Conservation (phyloP, 2,888 invertebrate genomes). For the Rotaria magnacalcarata region DNA sequence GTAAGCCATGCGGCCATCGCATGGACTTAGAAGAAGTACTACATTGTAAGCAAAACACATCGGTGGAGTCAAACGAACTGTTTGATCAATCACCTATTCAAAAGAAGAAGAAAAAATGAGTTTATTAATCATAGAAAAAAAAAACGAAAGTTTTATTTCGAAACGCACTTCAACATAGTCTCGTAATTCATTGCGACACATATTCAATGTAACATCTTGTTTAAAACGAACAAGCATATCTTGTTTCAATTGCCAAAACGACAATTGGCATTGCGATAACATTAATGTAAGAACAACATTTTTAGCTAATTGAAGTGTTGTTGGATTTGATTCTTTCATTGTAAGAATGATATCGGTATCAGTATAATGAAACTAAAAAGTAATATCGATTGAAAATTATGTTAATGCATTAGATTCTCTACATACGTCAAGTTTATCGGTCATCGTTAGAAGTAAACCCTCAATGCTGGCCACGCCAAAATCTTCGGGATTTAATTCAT, state of each 20-base stretch:
- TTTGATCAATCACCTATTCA: constrained; percentile 15
- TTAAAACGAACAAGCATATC: constrained; percentile 1
- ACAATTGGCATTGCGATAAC: constrained; percentile 34
- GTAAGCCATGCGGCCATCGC: constrained; percentile 4
- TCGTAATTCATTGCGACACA: constrained; percentile 27
- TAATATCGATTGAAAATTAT: background rate
- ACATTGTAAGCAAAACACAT: constrained; percentile 19
- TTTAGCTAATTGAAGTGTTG: constrained; percentile 1
- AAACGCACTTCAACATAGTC: constrained; percentile 3
- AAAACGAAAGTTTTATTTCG: background rate
- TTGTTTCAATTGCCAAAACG: constrained; percentile 29
- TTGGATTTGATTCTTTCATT: background rate
- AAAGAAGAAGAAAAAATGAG: background rate
- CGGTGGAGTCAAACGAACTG: constrained; percentile 36
- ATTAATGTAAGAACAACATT: constrained; percentile 13
- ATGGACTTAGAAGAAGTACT: background rate
- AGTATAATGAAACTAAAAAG: constrained; percentile 26
- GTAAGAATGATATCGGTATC: background rate
- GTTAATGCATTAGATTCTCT: background rate
- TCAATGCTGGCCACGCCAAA: background rate
- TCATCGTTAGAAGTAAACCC: background rate
- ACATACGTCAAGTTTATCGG: constrained; percentile 21
- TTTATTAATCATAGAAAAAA: no score
- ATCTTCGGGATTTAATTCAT: constrained; percentile 30
- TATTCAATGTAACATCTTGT: constrained; percentile 21